Evolutionary conservation across 2,113 vertebrate species (phyloP).

Genomic region (Grallaria varia): DNA sequence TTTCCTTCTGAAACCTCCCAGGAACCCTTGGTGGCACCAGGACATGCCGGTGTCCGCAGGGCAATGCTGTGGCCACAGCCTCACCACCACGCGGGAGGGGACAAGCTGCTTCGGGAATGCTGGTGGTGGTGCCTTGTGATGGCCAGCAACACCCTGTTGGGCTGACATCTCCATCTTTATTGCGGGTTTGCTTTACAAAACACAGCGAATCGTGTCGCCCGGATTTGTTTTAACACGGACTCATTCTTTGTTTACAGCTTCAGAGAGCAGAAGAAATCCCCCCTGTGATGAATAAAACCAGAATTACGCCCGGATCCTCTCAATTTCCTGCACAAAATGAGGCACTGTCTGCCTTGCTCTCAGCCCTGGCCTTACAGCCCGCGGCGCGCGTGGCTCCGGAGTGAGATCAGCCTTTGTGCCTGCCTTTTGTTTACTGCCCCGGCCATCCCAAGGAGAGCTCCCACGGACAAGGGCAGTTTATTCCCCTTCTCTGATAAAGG

Average conservation of each 20-base stretch:
- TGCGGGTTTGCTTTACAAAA: neutral
- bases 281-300: neutral
- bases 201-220: neutral
- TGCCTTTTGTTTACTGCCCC: neutral
- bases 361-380: neutral
- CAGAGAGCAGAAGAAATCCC: neutral
- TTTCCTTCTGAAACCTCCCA: neutral
- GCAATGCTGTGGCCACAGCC: neutral
- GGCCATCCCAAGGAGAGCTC: neutral
- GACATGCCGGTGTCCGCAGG: accelerated
- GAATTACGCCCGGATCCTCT: neutral
- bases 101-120: neutral
- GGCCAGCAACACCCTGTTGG: neutral
- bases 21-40: neutral
- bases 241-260: neutral
- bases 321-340: neutral
- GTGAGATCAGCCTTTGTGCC: conserved; percentile 30
- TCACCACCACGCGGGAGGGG: accelerated
- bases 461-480: neutral
- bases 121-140: neutral
- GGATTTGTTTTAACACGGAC: neutral
- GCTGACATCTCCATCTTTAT: neutral
- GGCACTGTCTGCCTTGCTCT: neutral
- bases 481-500: neutral
- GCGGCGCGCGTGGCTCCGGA: neutral